phyloP scores from a whole-genome alignment of 1,140 invertebrate species.

The Tetramorium alpestre region DNA sequence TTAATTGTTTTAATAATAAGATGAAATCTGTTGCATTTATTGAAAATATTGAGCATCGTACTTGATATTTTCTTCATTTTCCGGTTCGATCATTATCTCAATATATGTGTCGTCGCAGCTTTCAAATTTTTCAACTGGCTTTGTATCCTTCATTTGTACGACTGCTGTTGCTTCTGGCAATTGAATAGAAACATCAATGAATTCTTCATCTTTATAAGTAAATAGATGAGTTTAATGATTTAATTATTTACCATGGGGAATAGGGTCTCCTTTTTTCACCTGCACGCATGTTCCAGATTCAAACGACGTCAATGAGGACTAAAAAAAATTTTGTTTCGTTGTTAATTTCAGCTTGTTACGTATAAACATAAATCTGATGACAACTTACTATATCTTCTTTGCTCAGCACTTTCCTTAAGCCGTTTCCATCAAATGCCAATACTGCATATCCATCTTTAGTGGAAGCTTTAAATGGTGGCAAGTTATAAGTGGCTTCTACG shows the following conservation, averaged over 20 bases:
- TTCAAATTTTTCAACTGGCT: slow-evolving; percentile 73
- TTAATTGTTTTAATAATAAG: not conserved
- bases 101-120: slow-evolving; percentile 87
- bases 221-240: not conserved
- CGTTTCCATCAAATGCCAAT: slow-evolving; percentile 89
- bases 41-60: slow-evolving; percentile 73
- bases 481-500: slow-evolving; percentile 79
- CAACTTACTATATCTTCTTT: slow-evolving; percentile 85
- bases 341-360: not conserved
- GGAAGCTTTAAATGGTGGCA: slow-evolving; percentile 97
- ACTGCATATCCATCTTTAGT: slow-evolving; percentile 99
- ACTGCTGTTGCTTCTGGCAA: slow-evolving; percentile 83
- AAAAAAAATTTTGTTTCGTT: not conserved
- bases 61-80: slow-evolving; percentile 92
- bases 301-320: slow-evolving; percentile 18
- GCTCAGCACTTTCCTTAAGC: slow-evolving; percentile 88
- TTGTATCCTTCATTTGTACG: slow-evolving; percentile 95
- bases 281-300: slow-evolving; percentile 91
- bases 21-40: slow-evolving; percentile 4
- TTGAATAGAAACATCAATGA: not conserved
- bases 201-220: not conserved
- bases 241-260: slow-evolving; percentile 89
- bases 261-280: slow-evolving; percentile 96
- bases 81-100: slow-evolving; percentile 90
- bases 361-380: not conserved